Conservation (phyloP, 1,140 invertebrate species). For the Drosophila lacertosa region DNA sequence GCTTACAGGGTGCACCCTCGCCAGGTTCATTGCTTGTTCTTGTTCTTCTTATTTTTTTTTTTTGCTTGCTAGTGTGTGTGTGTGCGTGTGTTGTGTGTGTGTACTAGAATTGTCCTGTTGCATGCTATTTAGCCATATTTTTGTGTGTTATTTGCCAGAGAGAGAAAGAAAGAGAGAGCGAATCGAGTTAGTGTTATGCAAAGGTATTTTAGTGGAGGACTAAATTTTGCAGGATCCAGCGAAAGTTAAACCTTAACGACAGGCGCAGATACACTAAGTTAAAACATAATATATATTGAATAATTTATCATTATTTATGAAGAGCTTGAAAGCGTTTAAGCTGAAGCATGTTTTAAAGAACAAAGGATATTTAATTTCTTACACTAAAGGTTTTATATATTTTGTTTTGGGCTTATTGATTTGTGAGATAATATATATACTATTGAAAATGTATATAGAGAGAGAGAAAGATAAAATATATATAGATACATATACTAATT, state of each 20-base stretch:
- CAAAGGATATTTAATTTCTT: too few relatives aligned
- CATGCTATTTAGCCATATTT: constrained; percentile 81
- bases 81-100: constrained; percentile 28
- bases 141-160: constrained; percentile 58
- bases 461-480: too few relatives aligned
- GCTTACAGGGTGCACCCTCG: constrained; percentile 61
- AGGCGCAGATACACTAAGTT: constrained; percentile 9
- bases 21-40: constrained; percentile 38
- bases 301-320: too few relatives aligned
- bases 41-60: constrained; percentile 12
- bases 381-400: too few relatives aligned
- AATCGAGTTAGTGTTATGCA: constrained; percentile 31
- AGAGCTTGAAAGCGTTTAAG: too few relatives aligned
- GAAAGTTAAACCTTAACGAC: constrained; percentile 26
- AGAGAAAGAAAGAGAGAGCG: not conserved
- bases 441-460: too few relatives aligned
- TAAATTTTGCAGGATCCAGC: constrained; percentile 34
- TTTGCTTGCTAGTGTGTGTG: constrained; percentile 11
- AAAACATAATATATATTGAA: not conserved
- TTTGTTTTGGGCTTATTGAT: too few relatives aligned
- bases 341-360: too few relatives aligned
- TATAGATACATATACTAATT: too few relatives aligned
- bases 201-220: constrained; percentile 58
- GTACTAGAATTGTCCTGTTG: constrained; percentile 63
- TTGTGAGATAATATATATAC: too few relatives aligned